Conservation (phyloP, 2,113 vertebrate species). For the Lepidothrix coronata region DNA sequence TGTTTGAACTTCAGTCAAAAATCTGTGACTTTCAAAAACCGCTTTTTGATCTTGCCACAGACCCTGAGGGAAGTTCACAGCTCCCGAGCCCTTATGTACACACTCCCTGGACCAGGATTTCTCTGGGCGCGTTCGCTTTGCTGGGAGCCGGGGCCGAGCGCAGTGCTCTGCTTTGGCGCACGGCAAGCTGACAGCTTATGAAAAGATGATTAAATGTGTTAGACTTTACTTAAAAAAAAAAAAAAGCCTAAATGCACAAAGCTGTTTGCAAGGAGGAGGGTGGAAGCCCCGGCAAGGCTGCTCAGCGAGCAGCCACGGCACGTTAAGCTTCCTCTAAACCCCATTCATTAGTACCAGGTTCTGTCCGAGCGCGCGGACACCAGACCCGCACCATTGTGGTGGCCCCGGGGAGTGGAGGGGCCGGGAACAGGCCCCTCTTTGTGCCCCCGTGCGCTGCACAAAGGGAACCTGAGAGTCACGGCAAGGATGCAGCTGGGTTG, state of each 20-base stretch:
- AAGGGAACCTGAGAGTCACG: neutral
- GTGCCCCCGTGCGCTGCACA: neutral
- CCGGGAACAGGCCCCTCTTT: neutral
- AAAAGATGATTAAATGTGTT: conserved; percentile 23
- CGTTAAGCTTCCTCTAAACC: neutral
- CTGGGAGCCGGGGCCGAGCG: neutral
- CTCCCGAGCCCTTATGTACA: rapidly evolving
- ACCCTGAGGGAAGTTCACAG: rapidly evolving
- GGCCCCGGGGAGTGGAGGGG: neutral
- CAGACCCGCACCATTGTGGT: neutral
- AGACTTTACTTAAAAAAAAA: neutral
- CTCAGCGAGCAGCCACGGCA: neutral
- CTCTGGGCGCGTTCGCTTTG: neutral
- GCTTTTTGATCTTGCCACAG: neutral
- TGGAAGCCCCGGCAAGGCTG: neutral
- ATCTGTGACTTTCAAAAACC: rapidly evolving
- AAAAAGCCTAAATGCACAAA: neutral
- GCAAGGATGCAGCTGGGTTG: rapidly evolving
- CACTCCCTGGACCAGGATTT: rapidly evolving
- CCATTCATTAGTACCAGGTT: neutral
- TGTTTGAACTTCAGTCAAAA: neutral
- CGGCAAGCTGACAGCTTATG: conserved; percentile 4
- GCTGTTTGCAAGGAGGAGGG: neutral
- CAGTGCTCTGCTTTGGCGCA: rapidly evolving
- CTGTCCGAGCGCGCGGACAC: rapidly evolving